A percentile compares a stretch with the other conserved stretches of the same genome.
Evolutionary conservation across 2,888 invertebrate genomes (phyloP).

Genomic region (Platycheirus rosarum): DNA sequence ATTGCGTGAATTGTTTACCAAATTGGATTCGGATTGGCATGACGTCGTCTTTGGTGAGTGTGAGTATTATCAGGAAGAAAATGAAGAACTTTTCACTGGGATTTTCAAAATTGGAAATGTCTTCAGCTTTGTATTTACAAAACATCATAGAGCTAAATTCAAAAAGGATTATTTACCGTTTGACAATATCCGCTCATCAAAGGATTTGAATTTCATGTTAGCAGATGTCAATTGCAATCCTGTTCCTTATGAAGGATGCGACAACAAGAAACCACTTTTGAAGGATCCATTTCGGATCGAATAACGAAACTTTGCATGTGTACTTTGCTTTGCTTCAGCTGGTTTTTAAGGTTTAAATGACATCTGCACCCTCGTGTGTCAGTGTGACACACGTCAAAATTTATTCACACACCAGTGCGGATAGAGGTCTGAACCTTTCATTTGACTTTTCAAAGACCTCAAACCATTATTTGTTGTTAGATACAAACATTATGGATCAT

Average conservation of each 20-base stretch:
- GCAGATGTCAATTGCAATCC: slow-evolving; percentile 50
- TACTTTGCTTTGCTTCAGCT: slow-evolving; percentile 14
- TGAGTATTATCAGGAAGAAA: slow-evolving; percentile 19
- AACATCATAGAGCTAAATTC: neutral
- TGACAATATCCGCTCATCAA: slow-evolving; percentile 30
- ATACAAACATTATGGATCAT: slow-evolving; percentile 39
- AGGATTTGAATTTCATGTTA: slow-evolving; percentile 15
- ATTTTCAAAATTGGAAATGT: slow-evolving; percentile 23
- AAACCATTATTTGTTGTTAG: slow-evolving; percentile 16
- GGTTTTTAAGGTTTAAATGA: slow-evolving; percentile 11
- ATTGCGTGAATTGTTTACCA: slow-evolving; percentile 56
- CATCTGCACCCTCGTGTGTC: slow-evolving; percentile 34
- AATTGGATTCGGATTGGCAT: slow-evolving; percentile 36
- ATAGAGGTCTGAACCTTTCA: slow-evolving; percentile 41
- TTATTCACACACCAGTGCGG: slow-evolving; percentile 55
- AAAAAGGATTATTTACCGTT: slow-evolving; percentile 31
- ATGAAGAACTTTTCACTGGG: slow-evolving; percentile 19
- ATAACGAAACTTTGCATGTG: slow-evolving; percentile 13
- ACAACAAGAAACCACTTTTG: slow-evolving; percentile 19
- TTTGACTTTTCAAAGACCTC: slow-evolving; percentile 5
- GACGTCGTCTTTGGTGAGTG: neutral
- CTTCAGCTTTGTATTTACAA: slow-evolving; percentile 9
- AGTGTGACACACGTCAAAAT: slow-evolving; percentile 41
- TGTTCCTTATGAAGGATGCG: slow-evolving; percentile 9
- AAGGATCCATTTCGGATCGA: slow-evolving; percentile 27